Evolutionary conservation across 2,888 invertebrate species (phyloP).

Genomic region (Tenodera sinensis): DNA sequence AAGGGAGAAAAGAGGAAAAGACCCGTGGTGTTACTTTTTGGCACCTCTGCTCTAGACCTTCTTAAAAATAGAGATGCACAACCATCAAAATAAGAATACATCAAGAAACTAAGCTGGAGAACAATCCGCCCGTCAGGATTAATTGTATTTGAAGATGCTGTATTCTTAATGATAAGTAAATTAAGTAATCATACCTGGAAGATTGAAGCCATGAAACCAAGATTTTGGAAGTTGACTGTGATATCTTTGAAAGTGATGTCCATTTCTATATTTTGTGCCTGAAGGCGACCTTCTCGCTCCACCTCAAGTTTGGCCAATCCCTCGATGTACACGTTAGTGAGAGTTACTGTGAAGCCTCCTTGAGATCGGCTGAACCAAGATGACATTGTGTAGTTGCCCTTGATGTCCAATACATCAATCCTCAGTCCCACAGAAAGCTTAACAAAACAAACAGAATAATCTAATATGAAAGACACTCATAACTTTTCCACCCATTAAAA

Average conservation of each 20-base stretch:
- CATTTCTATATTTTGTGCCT: constrained; percentile 74
- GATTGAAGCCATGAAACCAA: constrained; percentile 69
- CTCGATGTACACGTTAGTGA: constrained; percentile 65
- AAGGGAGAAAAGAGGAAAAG: too few species aligned
- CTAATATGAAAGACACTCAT: too few species aligned
- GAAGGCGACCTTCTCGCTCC: constrained; percentile 68
- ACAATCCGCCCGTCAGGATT: too few species aligned
- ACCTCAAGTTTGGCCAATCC: constrained; percentile 69
- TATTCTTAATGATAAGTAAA: background rate
- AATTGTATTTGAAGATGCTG: too few species aligned
- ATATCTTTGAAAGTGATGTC: constrained; percentile 74
- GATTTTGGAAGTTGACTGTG: constrained; percentile 75
- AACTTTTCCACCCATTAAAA: too few species aligned
- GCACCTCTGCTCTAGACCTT: too few species aligned
- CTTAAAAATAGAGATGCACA: too few species aligned
- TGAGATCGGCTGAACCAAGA: constrained; percentile 64
- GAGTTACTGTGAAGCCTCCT: constrained; percentile 74
- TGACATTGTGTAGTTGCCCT: constrained; percentile 70
- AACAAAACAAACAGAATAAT: constrained; percentile 34
- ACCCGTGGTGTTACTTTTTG: too few species aligned
- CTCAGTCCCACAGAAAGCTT: constrained; percentile 69
- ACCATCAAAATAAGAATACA: too few species aligned
- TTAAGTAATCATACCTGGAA: constrained; percentile 42
- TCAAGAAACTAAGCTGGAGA: too few species aligned
- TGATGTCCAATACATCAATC: constrained; percentile 66